phyloP scores from a whole-genome alignment of 2,113 vertebrate genomes.

The Semnornis frantzii region DNA sequence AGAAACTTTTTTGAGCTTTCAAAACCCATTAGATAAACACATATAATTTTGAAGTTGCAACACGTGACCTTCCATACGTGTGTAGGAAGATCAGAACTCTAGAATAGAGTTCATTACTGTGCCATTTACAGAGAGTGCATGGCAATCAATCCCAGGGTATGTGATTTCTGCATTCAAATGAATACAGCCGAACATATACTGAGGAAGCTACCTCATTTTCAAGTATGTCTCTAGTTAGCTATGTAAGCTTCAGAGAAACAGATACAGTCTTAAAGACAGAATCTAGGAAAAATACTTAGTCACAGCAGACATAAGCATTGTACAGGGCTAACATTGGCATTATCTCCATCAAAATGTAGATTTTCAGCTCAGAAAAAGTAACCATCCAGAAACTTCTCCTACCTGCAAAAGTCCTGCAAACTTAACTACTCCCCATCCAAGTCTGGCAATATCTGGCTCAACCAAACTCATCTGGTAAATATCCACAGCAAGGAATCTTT shows the following conservation, averaged over 20 bases:
- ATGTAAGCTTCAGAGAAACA: neutral
- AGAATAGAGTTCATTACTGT: neutral
- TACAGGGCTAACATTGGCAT: neutral
- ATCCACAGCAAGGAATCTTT: slow-evolving; percentile 95
- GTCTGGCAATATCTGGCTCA: slow-evolving; percentile 92
- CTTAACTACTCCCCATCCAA: slow-evolving; percentile 98
- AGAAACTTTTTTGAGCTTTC: neutral
- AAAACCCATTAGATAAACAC: neutral
- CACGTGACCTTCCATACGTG: neutral
- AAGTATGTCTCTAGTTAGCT: neutral
- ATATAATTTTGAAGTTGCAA: neutral
- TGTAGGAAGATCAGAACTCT: neutral
- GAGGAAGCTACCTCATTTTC: neutral
- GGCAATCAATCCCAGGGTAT: neutral
- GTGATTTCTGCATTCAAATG: neutral
- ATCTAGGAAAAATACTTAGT: neutral
- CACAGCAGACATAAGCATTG: neutral
- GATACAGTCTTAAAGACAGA: neutral
- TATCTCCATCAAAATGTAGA: neutral
- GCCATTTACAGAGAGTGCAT: neutral
- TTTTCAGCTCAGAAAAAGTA: neutral
- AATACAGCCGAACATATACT: neutral
- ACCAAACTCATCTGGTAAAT: slow-evolving; percentile 99
- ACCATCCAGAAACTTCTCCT: neutral
- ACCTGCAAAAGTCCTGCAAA: slow-evolving; percentile 96